These are phyloP conservation scores for Hydra vulgaris DNA, from an alignment of 30 jellyfish, hydroid and myxozoan species.

Conservation along the genomic window DNA sequence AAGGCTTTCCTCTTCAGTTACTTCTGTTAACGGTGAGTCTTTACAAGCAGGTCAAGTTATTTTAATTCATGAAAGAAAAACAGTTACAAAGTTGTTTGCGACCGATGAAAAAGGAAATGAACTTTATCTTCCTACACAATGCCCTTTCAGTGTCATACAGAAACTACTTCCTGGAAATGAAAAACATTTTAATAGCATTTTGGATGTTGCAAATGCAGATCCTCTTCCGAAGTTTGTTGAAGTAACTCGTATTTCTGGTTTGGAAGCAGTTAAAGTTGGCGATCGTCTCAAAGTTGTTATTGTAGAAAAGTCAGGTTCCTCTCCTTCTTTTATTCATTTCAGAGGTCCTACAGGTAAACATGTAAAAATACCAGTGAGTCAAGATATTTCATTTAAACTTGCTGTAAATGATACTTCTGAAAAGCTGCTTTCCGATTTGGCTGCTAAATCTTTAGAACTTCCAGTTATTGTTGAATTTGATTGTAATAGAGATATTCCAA, in stretches of 20 bases:
- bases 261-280: conserved; percentile 28
- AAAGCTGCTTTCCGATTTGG: conserved; percentile 16
- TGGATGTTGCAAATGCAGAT: conserved; percentile 38
- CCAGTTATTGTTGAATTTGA: conserved; percentile 19
- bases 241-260: conserved; percentile 20
- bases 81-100: conserved; percentile 53
- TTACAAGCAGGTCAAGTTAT: conserved; percentile 49
- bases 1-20: conserved; percentile 5
- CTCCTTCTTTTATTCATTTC: conserved; percentile 73
- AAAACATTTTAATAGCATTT: conserved; percentile 13
- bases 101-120: conserved; percentile 40
- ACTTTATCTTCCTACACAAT: conserved; percentile 43
- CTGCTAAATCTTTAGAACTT: conserved; percentile 26
- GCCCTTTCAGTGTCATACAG: conserved; percentile 47
- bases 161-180: conserved; percentile 41
- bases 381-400: conserved; percentile 18
- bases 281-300: conserved; percentile 69
- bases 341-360: conserved; percentile 79
- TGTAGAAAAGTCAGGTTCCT: conserved; percentile 50
- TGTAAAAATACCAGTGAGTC: conserved; percentile 46
- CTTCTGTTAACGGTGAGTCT: conserved; percentile 25
- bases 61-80: conserved; percentile 50
- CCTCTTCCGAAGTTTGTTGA: conserved; percentile 72
- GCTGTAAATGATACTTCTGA: conserved; percentile 37
- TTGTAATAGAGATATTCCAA: background rate